These are phyloP conservation scores for Phortica variegata DNA, from an alignment of 1,140 invertebrate genomes.

Conservation along the genomic window DNA sequence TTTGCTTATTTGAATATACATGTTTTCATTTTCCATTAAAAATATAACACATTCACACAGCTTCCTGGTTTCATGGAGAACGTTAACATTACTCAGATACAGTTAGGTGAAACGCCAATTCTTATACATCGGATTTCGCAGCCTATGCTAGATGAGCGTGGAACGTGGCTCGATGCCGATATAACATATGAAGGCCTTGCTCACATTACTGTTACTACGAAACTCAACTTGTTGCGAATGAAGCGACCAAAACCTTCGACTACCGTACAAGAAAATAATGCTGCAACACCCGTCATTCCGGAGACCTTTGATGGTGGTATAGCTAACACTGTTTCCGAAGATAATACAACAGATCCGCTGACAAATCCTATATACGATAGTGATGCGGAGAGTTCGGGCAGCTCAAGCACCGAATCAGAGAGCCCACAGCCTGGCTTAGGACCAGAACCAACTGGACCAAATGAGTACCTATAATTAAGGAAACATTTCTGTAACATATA, in stretches of 20 bases:
- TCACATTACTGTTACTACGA: slow-evolving; percentile 90
- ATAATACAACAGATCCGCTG: slow-evolving; percentile 2
- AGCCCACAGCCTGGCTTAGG: slow-evolving; percentile 24
- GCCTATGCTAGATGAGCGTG: slow-evolving; percentile 79
- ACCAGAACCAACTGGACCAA: slow-evolving; percentile 1
- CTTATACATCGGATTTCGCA: slow-evolving; percentile 73
- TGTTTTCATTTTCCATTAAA: no score
- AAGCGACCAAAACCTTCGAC: slow-evolving; percentile 30
- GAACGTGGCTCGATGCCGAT: slow-evolving; percentile 91
- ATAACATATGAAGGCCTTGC: slow-evolving; percentile 86
- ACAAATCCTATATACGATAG: slow-evolving; percentile 71
- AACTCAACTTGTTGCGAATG: slow-evolving; percentile 91
- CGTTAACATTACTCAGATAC: slow-evolving; percentile 73
- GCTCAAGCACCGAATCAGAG: slow-evolving; percentile 87
- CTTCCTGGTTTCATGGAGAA: slow-evolving; percentile 88
- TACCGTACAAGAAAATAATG: neutral
- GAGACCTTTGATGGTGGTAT: slow-evolving; percentile 1
- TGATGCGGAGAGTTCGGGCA: slow-evolving; percentile 88
- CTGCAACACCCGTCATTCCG: slow-evolving; percentile 3
- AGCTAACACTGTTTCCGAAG: slow-evolving; percentile 4
- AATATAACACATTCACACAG: slow-evolving; percentile 44
- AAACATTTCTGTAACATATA: no score
- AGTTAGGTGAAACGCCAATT: slow-evolving; percentile 75
- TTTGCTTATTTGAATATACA: slow-evolving; percentile 17
- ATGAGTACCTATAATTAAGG: no score